Percentiles rank a stretch among this genome's conserved stretches.
Evolutionary conservation across 2,113 vertebrate genomes (phyloP).

Genomic region (Dissostichus mawsoni): DNA sequence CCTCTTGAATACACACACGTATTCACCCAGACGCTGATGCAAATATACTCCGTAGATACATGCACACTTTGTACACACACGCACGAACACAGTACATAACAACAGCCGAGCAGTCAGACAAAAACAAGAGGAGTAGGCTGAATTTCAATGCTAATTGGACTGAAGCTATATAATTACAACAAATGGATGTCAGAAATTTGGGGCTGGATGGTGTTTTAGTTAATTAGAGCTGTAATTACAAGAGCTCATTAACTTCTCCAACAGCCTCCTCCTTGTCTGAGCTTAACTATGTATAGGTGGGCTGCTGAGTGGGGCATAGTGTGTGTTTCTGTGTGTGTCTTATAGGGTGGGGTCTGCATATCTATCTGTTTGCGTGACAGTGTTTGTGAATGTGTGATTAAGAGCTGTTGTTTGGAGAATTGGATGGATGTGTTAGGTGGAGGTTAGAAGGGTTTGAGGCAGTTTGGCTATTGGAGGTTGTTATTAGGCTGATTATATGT

Average conservation of each 20-base stretch:
- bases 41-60: constrained; percentile 12
- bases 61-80: constrained; percentile 7
- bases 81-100: constrained; percentile 31
- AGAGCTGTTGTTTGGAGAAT: constrained; percentile 50
- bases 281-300: constrained; percentile 76
- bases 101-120: constrained; percentile 68
- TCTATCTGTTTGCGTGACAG: constrained; percentile 36
- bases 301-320: constrained; percentile 66
- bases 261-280: constrained; percentile 79
- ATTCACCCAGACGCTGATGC: constrained; percentile 15
- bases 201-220: constrained; percentile 91
- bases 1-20: not conserved
- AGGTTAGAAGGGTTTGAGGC: constrained; percentile 64
- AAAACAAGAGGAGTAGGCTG: constrained; percentile 81
- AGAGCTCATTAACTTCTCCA: constrained; percentile 87
- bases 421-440: constrained; percentile 49
- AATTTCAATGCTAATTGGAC: constrained; percentile 87
- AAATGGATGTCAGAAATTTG: constrained; percentile 90
- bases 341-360: constrained; percentile 36
- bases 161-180: constrained; percentile 87
- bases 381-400: constrained; percentile 34
- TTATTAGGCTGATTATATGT: constrained; percentile 76
- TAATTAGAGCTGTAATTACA: constrained; percentile 91
- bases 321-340: constrained; percentile 44
- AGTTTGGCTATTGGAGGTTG: constrained; percentile 62